A percentile compares a stretch with the other conserved stretches of the same genome.
phyloP scores from a whole-genome alignment of 92 coral and sea anemone genomes.

The Montipora capitata region DNA sequence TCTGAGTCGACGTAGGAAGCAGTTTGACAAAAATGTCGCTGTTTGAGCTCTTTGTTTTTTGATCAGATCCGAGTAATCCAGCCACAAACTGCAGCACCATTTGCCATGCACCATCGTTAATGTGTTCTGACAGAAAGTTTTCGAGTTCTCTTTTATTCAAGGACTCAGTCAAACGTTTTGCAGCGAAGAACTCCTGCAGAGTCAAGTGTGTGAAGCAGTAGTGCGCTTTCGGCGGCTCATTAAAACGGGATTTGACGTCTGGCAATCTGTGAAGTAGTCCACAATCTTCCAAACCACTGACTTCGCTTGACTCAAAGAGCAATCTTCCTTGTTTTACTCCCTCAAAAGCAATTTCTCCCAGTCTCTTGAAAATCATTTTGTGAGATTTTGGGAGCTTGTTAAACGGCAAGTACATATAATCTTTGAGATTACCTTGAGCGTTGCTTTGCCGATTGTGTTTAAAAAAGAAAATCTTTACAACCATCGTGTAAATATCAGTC shows the following conservation, averaged over 20 bases:
- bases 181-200: slow-evolving; percentile 70
- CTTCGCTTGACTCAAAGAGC: slow-evolving; percentile 32
- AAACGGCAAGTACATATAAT: background rate
- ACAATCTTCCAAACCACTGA: slow-evolving; percentile 5
- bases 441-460: slow-evolving; percentile 5
- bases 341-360: slow-evolving; percentile 44
- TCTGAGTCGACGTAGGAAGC: too few relatives aligned
- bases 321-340: slow-evolving; percentile 43
- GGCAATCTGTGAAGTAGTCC: slow-evolving; percentile 42
- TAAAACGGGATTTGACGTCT: background rate
- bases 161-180: slow-evolving; percentile 8
- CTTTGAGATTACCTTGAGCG: background rate
- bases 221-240: background rate
- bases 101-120: slow-evolving; percentile 42
- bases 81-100: slow-evolving; percentile 68
- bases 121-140: slow-evolving; percentile 11
- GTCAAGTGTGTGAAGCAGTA: slow-evolving; percentile 68
- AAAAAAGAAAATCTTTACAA: slow-evolving; percentile 23
- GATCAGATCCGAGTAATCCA: slow-evolving; percentile 3
- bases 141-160: background rate
- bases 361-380: background rate
- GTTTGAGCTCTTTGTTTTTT: too few relatives aligned
- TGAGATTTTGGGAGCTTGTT: background rate
- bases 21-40: too few relatives aligned
- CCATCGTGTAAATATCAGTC: slow-evolving; percentile 54